Evolutionary conservation across 2,888 invertebrate genomes (phyloP).

Genomic region (Steromphala cineraria): DNA sequence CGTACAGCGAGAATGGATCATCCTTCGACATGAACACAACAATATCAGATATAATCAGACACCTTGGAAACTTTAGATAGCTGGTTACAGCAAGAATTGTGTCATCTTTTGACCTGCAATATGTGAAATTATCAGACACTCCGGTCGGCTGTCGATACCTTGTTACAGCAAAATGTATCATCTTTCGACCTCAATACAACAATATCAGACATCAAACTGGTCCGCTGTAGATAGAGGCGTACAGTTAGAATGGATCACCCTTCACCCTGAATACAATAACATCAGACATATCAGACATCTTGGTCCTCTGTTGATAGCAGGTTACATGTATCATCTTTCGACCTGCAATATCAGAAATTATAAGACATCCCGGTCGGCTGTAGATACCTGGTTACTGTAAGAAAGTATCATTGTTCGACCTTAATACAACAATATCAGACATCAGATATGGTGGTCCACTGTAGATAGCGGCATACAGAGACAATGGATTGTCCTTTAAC

Average conservation of each 20-base stretch:
- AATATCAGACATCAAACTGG: constrained; percentile 80
- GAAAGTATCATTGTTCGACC: constrained; percentile 81
- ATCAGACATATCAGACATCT: constrained; percentile 82
- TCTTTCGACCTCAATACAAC: constrained; percentile 35
- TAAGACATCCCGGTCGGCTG: constrained; percentile 84
- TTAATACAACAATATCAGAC: neutral
- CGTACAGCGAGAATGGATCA: constrained; percentile 89
- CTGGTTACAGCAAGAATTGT: constrained; percentile 89
- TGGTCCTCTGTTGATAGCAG: constrained; percentile 84
- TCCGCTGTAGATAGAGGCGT: constrained; percentile 86
- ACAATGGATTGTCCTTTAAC: too few species aligned
- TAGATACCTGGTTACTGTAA: constrained; percentile 87
- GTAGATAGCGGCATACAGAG: constrained; percentile 86
- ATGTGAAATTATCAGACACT: constrained; percentile 82
- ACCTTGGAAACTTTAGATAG: constrained; percentile 84
- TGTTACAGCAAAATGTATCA: constrained; percentile 91
- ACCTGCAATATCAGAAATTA: constrained; percentile 78
- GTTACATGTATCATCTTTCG: constrained; percentile 84
- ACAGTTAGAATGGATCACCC: too few species aligned
- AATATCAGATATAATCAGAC: constrained; percentile 81
- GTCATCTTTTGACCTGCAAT: constrained; percentile 77
- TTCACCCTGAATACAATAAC: too few species aligned
- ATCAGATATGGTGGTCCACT: neutral
- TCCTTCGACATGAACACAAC: constrained; percentile 36
- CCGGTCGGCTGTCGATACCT: constrained; percentile 83